Conservation (phyloP, 1,140 invertebrate genomes). For the Drosophila tani region DNA sequence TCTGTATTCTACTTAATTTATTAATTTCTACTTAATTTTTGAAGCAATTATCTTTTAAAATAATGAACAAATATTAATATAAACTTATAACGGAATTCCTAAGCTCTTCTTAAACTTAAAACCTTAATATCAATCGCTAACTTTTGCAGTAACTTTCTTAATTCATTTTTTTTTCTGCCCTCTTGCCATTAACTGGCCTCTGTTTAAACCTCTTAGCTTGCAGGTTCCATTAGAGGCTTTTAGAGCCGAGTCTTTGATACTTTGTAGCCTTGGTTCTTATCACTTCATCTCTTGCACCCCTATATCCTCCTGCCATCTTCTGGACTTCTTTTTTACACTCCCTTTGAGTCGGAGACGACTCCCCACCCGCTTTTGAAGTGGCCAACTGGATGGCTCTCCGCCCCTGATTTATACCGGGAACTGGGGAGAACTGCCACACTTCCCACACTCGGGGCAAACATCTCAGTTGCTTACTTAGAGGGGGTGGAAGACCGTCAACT, state of each 20-base stretch:
- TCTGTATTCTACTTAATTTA: too few species aligned
- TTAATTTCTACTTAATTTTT: neutral
- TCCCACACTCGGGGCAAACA: conserved; percentile 1
- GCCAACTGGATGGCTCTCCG: conserved; percentile 13
- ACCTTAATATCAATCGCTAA: neutral
- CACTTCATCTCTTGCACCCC: conserved; percentile 28
- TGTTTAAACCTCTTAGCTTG: conserved; percentile 18
- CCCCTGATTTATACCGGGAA: neutral
- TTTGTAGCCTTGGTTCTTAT: conserved; percentile 31
- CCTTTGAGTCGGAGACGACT: conserved; percentile 20
- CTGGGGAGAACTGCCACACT: neutral
- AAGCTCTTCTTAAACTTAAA: neutral
- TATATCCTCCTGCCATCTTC: neutral
- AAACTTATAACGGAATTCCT: neutral
- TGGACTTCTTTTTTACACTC: neutral
- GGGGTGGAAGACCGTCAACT: conserved; percentile 43
- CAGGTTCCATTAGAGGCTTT: conserved; percentile 36
- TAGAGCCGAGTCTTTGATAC: conserved; percentile 20
- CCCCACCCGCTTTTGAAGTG: conserved; percentile 9
- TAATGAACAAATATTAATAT: neutral
- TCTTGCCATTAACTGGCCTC: neutral
- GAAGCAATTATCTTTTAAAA: neutral
- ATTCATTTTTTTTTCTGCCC: neutral
- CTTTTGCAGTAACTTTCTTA: neutral
- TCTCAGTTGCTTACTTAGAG: conserved; percentile 19